Evolutionary conservation across 2,113 vertebrate species (phyloP).

Genomic region (Neotragus pygmaeus): DNA sequence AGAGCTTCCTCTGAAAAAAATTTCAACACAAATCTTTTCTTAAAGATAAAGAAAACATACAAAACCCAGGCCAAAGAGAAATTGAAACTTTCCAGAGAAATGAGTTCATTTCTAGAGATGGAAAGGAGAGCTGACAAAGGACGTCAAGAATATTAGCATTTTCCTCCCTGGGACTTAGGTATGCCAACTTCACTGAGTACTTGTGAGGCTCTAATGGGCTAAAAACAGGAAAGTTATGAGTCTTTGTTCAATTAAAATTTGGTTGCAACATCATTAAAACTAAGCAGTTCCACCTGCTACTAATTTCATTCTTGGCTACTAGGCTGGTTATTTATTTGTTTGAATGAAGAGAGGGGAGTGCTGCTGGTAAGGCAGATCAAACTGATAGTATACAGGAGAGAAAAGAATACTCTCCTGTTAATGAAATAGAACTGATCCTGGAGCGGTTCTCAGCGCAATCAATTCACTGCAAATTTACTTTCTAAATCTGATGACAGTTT

Average conservation of each 20-base stretch:
- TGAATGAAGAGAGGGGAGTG: constrained; percentile 66
- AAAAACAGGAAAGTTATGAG: constrained; percentile 35
- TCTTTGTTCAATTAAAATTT: constrained; percentile 71
- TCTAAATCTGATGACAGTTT: constrained; percentile 27
- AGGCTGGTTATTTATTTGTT: constrained; percentile 66
- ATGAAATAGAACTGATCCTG: neutral
- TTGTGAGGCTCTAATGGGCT: neutral
- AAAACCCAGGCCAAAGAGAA: neutral
- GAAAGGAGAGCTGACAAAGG: neutral
- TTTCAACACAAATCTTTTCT: neutral
- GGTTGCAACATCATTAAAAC: constrained; percentile 51
- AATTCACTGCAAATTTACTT: constrained; percentile 26
- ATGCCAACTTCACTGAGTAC: neutral
- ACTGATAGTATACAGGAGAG: neutral
- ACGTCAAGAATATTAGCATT: neutral
- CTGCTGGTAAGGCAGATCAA: constrained; percentile 51
- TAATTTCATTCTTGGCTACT: constrained; percentile 77
- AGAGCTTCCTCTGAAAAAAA: neutral
- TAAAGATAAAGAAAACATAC: constrained; percentile 18
- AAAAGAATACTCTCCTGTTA: constrained; percentile 12
- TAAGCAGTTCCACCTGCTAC: constrained; percentile 59
- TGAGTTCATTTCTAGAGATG: neutral
- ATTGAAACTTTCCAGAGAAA: neutral
- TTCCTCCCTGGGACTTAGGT: neutral
- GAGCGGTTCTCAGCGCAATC: neutral